phyloP scores from a whole-genome alignment of 2,797 vertebrate species.

The Neolamprologus multifasciatus region DNA sequence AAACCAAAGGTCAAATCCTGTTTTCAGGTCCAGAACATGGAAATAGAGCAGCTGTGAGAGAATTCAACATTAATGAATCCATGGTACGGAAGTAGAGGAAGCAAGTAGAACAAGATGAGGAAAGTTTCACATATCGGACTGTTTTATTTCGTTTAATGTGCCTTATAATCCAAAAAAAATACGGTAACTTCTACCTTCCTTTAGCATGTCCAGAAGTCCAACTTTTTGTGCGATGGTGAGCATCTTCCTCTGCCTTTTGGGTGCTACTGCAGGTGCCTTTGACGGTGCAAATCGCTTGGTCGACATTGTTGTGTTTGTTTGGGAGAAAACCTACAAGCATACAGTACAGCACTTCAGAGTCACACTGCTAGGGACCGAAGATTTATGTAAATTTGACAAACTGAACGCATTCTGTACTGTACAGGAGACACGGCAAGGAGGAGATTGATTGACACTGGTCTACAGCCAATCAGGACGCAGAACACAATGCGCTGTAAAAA shows the following conservation, averaged over 20 bases:
- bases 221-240: fast-evolving
- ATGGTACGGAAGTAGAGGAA: fast-evolving
- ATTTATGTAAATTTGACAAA: too few relatives aligned
- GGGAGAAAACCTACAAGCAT: neutral
- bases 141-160: fast-evolving
- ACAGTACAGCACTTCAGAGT: neutral
- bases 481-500: neutral
- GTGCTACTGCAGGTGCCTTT: neutral
- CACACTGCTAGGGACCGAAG: neutral
- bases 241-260: neutral
- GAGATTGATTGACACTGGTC: fast-evolving
- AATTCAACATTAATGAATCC: neutral
- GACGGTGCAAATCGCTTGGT: fast-evolving
- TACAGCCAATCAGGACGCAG: neutral
- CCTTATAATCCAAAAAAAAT: neutral
- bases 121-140: fast-evolving
- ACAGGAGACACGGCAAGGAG: fast-evolving
- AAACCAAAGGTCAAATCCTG: neutral
- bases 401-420: neutral
- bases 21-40: neutral
- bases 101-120: neutral
- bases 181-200: fast-evolving
- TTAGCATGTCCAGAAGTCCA: fast-evolving
- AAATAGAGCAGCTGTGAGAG: neutral
- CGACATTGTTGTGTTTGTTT: neutral